Evolutionary conservation across 64 coral and sea anemone genomes (phyloP), one percentile per base, ranked within the genome.

Genomic region (Porites lutea): DNA sequence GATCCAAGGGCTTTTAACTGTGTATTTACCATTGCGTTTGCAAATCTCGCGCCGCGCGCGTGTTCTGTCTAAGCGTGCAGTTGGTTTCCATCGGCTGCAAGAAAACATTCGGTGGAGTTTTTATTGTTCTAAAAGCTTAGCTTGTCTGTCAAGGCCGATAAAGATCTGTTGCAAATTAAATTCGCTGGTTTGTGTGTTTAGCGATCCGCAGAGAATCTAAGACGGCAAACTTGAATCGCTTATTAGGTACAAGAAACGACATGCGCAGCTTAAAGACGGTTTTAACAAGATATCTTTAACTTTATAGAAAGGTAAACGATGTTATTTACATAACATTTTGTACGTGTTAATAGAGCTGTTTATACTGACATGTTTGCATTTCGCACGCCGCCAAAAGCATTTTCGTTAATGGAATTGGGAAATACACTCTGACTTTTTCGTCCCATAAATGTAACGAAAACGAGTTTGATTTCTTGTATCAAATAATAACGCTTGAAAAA

Each of bases 251-350:
- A 9, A 7, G 54, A 57, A 57, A 12, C 54, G 54, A 57, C 54
- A 57, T 57, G 54, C 54, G 81, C 37, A 52, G 48, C 60, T 84
- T 84, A 65, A 84, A 84, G 62, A 50, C 62, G 62, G 81, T 69
- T 84, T 78, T 84, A 69, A 84, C 81, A 84, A 51, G 63, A 68
- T 67, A 51, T 67, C 61, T 84, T 69, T 84, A 68, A 84, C 67
- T 68, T 84, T 84, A 37, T 37, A 46, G 63, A 84, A 84, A 84
- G 62, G 81, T 84, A 84, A 84, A 84, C 61, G 62, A 18, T 22
- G 13, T 47, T 84, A 84, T 84, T 84, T 84, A 84, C 81, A 84
- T 84, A 84, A 84, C 81, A 84, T 84, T 84, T 84, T 84, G 81
- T 44, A 68, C 81, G 81, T 84, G 81, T 84, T 84, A 84, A 84